phyloP scores from a whole-genome alignment of 2,113 vertebrate genomes.

The Macaca mulatta region DNA sequence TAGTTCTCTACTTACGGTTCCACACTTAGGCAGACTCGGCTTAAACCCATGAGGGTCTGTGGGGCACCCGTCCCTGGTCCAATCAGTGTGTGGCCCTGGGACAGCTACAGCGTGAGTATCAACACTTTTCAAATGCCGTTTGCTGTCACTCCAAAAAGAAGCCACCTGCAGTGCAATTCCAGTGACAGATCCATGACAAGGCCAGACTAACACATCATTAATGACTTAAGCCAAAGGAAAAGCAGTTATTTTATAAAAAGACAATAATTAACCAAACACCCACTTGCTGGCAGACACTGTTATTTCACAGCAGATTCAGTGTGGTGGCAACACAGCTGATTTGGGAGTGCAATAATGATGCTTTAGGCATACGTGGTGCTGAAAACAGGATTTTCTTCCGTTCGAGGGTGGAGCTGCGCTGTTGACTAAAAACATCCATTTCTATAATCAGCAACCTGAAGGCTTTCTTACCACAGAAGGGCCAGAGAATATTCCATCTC shows the following conservation, averaged over 20 bases:
- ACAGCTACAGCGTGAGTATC: background rate
- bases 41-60: background rate
- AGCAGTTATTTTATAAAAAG: slow-evolving; percentile 37
- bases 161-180: background rate
- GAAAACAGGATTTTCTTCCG: slow-evolving; percentile 17
- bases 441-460: slow-evolving; percentile 30
- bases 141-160: background rate
- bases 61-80: background rate
- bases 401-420: background rate
- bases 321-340: slow-evolving; percentile 27
- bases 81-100: background rate
- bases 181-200: background rate
- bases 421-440: slow-evolving; percentile 37
- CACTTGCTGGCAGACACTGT: slow-evolving; percentile 28
- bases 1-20: background rate
- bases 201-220: background rate
- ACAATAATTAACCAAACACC: background rate
- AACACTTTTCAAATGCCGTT: background rate
- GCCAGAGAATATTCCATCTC: slow-evolving; percentile 17
- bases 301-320: slow-evolving; percentile 17
- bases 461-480: background rate
- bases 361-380: background rate
- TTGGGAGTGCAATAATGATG: slow-evolving; percentile 26
- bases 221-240: slow-evolving; percentile 42
- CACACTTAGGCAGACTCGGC: background rate